Evolutionary conservation across 2,797 vertebrate species (phyloP), one percentile per base, ranked within the genome.

Genomic region (Spinus olivaceus): DNA sequence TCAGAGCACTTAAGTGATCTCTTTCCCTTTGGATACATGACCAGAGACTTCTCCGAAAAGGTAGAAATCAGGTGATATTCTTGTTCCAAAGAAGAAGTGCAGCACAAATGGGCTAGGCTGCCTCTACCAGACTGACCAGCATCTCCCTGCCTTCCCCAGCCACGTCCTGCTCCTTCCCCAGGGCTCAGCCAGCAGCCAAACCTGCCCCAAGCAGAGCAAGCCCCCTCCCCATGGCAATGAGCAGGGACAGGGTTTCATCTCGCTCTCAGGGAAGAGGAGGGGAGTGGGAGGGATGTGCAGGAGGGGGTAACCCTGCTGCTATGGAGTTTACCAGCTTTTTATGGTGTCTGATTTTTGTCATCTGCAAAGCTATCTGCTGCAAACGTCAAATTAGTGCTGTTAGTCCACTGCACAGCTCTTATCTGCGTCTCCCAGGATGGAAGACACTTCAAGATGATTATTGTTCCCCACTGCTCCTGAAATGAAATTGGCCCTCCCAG

Each of bases 381-480:
- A 95, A 95, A 86, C 30, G 69, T 94, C 94, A 94, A 95, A 97
- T 97, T 97, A 97, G 96, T 63, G 91, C 96, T 94, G 84, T 95
- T 96, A 95, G 96, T 96, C 93, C 86, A 86, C 92, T 93, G 92
- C 4, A 7, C 60, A 44, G 95, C 94, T 96, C 97, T 97, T 98
- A 98, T 97, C 97, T 97, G 92, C 2, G 24, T 86, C 96, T 97
- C 96, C 94, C 97, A 97, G 97, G 95, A 97, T 96, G 94, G 96
- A 94, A 97, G 92, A 90, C 90, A 95, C 96, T 97, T 95, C 92
- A 94, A 78, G 91, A 97, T 92, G 89, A 96, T 95, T 87, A 54
- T 92, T 88, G 96, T 95, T 93, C 90, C 86, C 94, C 67, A 91
- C 47, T 67, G 95, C 94, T 97, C 94, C 92, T 86, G 95, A 95